phyloP scores from a whole-genome alignment of 1,140 invertebrate genomes.

The Pristionchus pacificus region DNA sequence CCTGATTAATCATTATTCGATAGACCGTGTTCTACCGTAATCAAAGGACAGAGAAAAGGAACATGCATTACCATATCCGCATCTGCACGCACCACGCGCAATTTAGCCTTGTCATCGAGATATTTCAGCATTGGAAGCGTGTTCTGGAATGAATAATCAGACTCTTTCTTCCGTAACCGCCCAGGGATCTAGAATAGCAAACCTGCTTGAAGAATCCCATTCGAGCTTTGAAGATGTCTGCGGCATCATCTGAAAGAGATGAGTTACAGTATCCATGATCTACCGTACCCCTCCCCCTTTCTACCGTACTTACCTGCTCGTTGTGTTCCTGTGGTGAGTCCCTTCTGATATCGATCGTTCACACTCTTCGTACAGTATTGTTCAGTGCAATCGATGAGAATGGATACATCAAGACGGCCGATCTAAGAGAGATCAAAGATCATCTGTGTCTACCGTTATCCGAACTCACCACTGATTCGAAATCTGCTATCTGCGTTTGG shows the following conservation, averaged over 20 bases:
- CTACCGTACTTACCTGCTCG: conserved; percentile 32
- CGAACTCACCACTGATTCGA: conserved; percentile 43
- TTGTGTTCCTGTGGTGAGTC: conserved; percentile 18
- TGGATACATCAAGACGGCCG: conserved; percentile 47
- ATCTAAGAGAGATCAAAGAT: conserved; percentile 29
- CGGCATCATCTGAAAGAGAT: conserved; percentile 42
- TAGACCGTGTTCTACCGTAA: conserved; percentile 5
- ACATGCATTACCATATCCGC: conserved; percentile 16
- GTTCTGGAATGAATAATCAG: conserved; percentile 29
- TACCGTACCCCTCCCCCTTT: no score
- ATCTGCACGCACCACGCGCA: conserved; percentile 47
- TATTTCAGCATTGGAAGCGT: conserved; percentile 55
- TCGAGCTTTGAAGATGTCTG: conserved; percentile 39
- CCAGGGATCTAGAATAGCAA: background rate
- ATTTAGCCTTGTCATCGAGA: conserved; percentile 50
- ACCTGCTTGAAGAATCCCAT: conserved; percentile 44
- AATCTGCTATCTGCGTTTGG: conserved; percentile 43
- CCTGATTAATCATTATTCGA: conserved; percentile 2
- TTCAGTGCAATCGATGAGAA: conserved; percentile 55
- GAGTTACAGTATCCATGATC: background rate
- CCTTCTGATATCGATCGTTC: conserved; percentile 30
- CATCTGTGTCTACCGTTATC: no score
- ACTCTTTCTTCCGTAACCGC: background rate
- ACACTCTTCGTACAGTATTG: conserved; percentile 48
- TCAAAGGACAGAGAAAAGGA: background rate